Base-by-base conservation (phyloP, 1,140 invertebrate species). In the Acromyrmex heyeri region DNA sequence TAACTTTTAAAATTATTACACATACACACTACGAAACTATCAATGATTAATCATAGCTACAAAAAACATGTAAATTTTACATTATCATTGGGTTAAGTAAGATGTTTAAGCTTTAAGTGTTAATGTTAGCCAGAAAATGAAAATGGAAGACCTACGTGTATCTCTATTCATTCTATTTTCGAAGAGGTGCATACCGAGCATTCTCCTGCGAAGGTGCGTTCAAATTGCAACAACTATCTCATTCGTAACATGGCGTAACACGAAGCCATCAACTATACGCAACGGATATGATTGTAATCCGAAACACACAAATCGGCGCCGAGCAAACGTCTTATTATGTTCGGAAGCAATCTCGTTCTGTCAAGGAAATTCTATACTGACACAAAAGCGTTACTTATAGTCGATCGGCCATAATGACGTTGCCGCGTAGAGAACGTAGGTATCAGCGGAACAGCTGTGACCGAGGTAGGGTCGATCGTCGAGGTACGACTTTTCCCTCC, bases 371-470 rank as follows among this genome's bases (percentile, higher is more conserved):
- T n/a, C 55, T 38, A 16, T 16, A 8, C 6, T 27, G 38, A 18
- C 48, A 18, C 30, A 18, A 69, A 69, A 30, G 57, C 57, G 24
- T 14, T 77, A 7, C 34, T 8, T 8, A 76, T 8, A 48, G 38
- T 50, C 34, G 55, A 78, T 64, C 44, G 21, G 38, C 38, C 57
- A 12, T 27, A 61, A n/a, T 67, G n/a, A 78, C 61, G 38, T 67
- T 34, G 30, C 34, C 24, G n/a, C 55, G 55, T 18, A 4, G 7
- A 48, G 53, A 77, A 76, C 55, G 38, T 57, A 73, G 67, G 55
- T 82, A 76, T 85, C 57, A 75, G 55, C 61, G 65, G 69, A 82
- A 85, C 90, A 90, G 88, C 81, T 87, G 88, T 77, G 91, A 87
- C 81, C 91, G 81, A 88, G 88, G 81, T 53, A 50, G 53, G 72